Evolutionary conservation across 92 coral and sea anemone species (phyloP).

Genomic region (Parazoanthus darwini): DNA sequence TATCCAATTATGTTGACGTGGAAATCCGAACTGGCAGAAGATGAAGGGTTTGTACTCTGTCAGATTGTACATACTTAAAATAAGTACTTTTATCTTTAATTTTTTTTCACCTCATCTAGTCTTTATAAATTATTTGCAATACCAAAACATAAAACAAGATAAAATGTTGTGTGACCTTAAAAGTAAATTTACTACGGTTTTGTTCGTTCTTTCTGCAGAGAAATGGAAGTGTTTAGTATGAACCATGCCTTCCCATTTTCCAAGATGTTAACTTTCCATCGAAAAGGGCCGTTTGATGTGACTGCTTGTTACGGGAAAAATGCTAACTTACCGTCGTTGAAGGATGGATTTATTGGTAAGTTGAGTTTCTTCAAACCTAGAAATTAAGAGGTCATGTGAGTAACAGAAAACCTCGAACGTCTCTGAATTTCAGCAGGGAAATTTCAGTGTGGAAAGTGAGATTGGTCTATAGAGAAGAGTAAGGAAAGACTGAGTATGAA

Average conservation of each 20-base stretch:
- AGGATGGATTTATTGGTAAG: constrained; percentile 84
- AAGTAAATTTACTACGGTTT: background rate
- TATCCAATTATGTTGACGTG: constrained; percentile 89
- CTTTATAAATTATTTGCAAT: too few species aligned
- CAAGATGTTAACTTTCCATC: constrained; percentile 93
- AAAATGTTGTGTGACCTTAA: background rate
- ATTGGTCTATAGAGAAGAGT: too few species aligned
- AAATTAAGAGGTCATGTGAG: background rate
- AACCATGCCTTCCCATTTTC: constrained; percentile 89
- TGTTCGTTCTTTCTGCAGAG: constrained; percentile 59
- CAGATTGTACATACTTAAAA: background rate
- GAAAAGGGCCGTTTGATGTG: constrained; percentile 90
- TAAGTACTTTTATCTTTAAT: background rate
- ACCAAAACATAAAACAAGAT: background rate
- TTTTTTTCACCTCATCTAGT: background rate
- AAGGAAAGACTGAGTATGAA: too few species aligned
- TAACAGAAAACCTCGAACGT: background rate
- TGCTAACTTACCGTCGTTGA: constrained; percentile 63
- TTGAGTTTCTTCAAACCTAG: background rate
- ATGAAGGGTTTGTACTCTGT: constrained; percentile 75
- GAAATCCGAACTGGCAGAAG: constrained; percentile 87
- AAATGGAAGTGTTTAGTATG: constrained; percentile 86
- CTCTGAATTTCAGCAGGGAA: too few species aligned
- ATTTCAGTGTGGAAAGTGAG: too few species aligned
- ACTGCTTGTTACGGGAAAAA: constrained; percentile 69